Conservation (phyloP, 2,888 invertebrate species). For the Rapana venosa region DNA sequence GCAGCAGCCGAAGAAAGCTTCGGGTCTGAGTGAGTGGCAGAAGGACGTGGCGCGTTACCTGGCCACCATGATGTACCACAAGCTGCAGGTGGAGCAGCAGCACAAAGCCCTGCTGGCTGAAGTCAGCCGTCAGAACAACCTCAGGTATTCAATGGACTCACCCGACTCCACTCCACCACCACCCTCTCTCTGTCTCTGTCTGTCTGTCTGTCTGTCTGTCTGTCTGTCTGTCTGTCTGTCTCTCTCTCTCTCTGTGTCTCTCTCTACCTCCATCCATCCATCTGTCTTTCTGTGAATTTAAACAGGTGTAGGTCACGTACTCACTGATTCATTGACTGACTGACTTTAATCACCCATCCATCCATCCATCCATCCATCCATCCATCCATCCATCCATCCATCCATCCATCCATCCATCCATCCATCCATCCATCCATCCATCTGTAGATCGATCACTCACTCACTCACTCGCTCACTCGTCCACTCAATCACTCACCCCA, state of each 20-base stretch:
- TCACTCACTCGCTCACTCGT: not conserved
- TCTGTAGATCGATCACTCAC: not conserved
- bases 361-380: not conserved
- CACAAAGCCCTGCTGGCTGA: not conserved
- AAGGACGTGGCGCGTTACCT: conserved; percentile 19
- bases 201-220: not conserved
- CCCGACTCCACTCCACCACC: too few relatives aligned
- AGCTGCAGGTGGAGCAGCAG: conserved; percentile 25
- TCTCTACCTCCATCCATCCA: too few relatives aligned
- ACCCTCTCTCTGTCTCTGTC: too few relatives aligned
- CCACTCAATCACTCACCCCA: not conserved
- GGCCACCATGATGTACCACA: conserved; percentile 29
- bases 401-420: conserved; percentile 10
- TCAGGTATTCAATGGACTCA: not conserved
- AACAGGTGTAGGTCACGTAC: too few relatives aligned
- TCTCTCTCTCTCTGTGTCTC: not conserved
- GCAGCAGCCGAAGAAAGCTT: not conserved
- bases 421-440: conserved; percentile 7
- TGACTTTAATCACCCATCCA: not conserved
- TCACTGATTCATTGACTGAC: too few relatives aligned
- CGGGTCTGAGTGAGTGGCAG: not conserved
- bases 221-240: not conserved
- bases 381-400: not conserved
- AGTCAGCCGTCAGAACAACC: conserved; percentile 3
- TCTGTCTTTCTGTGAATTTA: too few relatives aligned